Evolutionary conservation across 2,113 vertebrate genomes (phyloP), one percentile per base, ranked within the genome.

Genomic region (Cavia aperea): DNA sequence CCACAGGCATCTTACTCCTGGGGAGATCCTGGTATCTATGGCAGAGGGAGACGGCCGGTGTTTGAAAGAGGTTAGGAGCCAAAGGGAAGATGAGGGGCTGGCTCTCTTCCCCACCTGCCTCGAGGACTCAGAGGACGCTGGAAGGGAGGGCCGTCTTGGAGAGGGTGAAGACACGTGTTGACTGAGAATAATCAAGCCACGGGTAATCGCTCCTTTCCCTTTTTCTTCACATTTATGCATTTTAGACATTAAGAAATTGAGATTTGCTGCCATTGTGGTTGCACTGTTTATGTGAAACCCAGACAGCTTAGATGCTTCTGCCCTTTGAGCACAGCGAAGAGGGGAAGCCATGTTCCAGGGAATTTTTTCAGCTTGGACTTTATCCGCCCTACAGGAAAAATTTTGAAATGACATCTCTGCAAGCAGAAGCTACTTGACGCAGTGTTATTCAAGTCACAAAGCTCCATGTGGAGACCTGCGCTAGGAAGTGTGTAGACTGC

Each of bases 301-400:
- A 90, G 26, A 72, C 39, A 49, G 7, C 5, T 85, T 65, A 33
- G 78, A 46, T 13, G 1, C 68, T 87, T 94, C 46, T 72, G 16
- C 19, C 21, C n/a, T 65, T 89, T 77, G 33, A 65, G 8, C 12
- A 49, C 33, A 72, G 46, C 26, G 18, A 87, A 33, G 31, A 83
- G 88, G 86, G 92, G 58, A 92, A 39, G 1, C 60, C 33, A 75
- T 43, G 54, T 51, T 81, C 36, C 62, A 87, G n/a, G 39, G 62
- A 66, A 13, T 54, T 62, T 54, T 94, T 94, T 86, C 39, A 73
- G 51, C 54, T 88, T 86, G 84, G 78, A n/a, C 66, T 83, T 95
- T 81, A 66, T 68, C 46, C 0, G 31, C 26, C 43, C 90, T 68
- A 85, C 3, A 91, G 83, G 81, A 90, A 90, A 91, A 5, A 3